phyloP scores from a whole-genome alignment of 2,888 invertebrate species.

The Caradrina clavipalpis region DNA sequence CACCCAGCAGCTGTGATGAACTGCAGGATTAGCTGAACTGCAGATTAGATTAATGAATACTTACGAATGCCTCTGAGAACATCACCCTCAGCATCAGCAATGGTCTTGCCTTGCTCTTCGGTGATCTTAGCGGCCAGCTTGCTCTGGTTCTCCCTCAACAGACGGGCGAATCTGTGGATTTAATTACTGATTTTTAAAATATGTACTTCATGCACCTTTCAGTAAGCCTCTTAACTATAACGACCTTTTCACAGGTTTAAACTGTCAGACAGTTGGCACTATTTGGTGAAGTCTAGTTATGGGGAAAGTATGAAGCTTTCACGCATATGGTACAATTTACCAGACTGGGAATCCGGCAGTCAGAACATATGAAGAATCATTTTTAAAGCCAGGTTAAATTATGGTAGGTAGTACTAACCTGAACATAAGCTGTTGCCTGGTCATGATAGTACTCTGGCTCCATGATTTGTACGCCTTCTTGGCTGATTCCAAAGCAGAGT shows the following conservation, averaged over 20 bases:
- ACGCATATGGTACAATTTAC: no score
- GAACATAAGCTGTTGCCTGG: constrained; percentile 98
- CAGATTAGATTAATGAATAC: constrained; percentile 85
- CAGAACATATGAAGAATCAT: not conserved
- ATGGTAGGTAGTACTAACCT: constrained; percentile 84
- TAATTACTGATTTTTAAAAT: not conserved
- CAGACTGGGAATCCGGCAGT: not conserved
- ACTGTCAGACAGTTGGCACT: no score
- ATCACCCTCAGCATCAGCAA: constrained; percentile 99
- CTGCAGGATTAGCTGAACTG: no score
- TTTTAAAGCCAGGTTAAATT: not conserved
- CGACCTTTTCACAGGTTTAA: no score
- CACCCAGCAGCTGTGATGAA: no score
- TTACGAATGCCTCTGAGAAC: constrained; percentile 98
- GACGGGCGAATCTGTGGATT: constrained; percentile 92
- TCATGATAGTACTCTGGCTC: constrained; percentile 97
- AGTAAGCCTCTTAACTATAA: no score
- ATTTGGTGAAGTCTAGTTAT: no score
- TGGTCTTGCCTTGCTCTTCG: constrained; percentile 98
- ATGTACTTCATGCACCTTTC: no score
- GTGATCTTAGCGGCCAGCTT: constrained; percentile 98
- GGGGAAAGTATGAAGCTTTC: not conserved
- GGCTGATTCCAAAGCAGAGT: constrained; percentile 96
- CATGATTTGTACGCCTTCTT: constrained; percentile 95
- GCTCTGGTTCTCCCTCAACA: constrained; percentile 96